Percentiles rank a stretch among this genome's conserved stretches.
Evolutionary conservation across 2,888 invertebrate species (phyloP).

Genomic region (Nasonovia ribisnigri): DNA sequence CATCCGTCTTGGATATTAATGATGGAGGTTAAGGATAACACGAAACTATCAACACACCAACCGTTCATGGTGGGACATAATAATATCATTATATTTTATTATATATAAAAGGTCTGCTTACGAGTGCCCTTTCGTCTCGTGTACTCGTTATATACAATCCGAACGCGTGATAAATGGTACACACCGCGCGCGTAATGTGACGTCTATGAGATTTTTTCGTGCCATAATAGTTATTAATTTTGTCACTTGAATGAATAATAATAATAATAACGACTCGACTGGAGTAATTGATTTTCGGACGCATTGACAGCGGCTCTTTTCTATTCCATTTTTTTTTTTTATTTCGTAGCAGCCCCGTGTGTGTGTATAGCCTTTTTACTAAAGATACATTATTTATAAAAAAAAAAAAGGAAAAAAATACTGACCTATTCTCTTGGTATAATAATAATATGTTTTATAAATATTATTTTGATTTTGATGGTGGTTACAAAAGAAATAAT

Average conservation of each 20-base stretch:
- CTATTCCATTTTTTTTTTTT: background rate
- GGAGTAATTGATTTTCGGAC: background rate
- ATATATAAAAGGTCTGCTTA: background rate
- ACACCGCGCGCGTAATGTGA: background rate
- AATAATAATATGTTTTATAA: slow-evolving; percentile 5
- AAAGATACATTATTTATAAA: background rate
- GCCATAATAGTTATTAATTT: slow-evolving; percentile 38
- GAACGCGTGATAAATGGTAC: background rate
- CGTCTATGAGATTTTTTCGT: background rate
- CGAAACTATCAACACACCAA: background rate
- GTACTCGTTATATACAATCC: background rate
- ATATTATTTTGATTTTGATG: background rate
- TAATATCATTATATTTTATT: slow-evolving; percentile 13
- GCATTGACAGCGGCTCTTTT: background rate
- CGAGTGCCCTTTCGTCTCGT: slow-evolving; percentile 1
- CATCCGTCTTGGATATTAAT: slow-evolving; percentile 25
- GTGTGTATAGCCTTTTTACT: background rate
- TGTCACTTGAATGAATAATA: slow-evolving; percentile 25
- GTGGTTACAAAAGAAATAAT: slow-evolving; percentile 40
- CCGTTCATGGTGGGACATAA: background rate
- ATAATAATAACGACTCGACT: background rate
- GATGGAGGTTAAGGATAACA: slow-evolving; percentile 34
- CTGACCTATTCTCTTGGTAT: background rate
- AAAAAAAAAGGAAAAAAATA: background rate
- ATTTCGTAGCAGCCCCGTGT: background rate